Base-by-base conservation (phyloP, 2,113 vertebrate genomes). In the Heterocephalus glaber region DNA sequence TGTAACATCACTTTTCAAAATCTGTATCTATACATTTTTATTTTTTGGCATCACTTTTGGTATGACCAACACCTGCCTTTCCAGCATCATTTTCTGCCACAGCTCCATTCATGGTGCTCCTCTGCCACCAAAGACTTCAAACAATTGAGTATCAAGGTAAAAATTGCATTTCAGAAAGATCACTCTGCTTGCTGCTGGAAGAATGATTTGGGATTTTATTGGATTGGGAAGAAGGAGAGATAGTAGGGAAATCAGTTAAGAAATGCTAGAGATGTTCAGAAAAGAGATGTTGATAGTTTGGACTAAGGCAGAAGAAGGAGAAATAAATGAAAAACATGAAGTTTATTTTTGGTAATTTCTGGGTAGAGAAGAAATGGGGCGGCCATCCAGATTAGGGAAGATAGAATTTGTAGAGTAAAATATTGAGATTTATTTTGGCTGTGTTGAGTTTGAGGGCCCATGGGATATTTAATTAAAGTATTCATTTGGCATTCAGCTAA, bases 281-380 rank as follows among this genome's bases (percentile, higher is more conserved):
- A 86, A 89, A 87, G 52, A 52, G 41, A 80, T 66, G 5, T 56
- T 89, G 60, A 33, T 68, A 49, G 28, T 90, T 95, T 66, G 49
- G 20, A 61, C 19, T 61, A 66, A 14, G 24, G 22, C 20, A 3
- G 47, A 10, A 82, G 44, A 89, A 56, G 7, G 44, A 87, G n/a
- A 93, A 61, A 63, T 87, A 72, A 65, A 12, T 74, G 24, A 20
- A 90, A 94, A 84, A 0, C 58, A 84, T 60, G 24, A 83, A 72
- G 47, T 80, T 26, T 33, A 74, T 74, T 84, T 95, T 86, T 35
- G 13, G 6, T 92, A n/a, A 89, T 81, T 91, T 83, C 60, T 80
- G 3, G 3, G 24, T 80, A 5, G 20, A 16, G 20, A 84, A 80
- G 68, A 85, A 90, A 90, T 68, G 24, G 70, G 4, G 3, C 44